Evolutionary conservation across 2,888 invertebrate species (phyloP), one percentile per base, ranked within the genome.

Genomic region (Oscheius sp.): DNA sequence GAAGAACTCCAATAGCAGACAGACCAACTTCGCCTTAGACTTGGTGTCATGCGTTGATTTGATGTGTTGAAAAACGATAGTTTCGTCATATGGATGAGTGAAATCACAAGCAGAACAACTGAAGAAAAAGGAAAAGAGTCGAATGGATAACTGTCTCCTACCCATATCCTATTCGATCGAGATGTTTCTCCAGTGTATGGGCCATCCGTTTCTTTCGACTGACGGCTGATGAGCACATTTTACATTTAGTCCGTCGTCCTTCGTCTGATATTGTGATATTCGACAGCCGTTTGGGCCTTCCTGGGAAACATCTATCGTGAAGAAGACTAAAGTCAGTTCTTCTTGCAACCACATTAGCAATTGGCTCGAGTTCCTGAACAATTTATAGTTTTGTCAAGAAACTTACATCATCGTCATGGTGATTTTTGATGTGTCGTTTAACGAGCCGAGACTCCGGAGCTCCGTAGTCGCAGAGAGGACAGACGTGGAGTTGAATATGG

Each of bases 251-350:
- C 36, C 78, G 67, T 26, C 76, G 59, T 20, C 80, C 77, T 30
- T 75, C 74, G 24, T 76, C 67, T 8, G 74, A 72, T 26, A 80
- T 80, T 1, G 73, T 76, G 50, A 80, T 80, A 54, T 76, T 78
- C 12, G 78, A 74, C 32, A 81, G 70, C 2, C 80, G 70, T 45
- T 80, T 80, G 8, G 80, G 80, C 30, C 80, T 30, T 8, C 80
- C 80, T 22, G 80, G 80, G 70, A 80, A 80, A 62, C 80, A 80
- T 63, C 70, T 71, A 63, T 78, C 75, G 62, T 80, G 80, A 9
- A 80, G 67, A 17, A 71, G 73, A 2, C 78, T 76, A 63, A 80
- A 80, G 20, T 75, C 73, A 14, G 57, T 51, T 30, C 80, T 54
- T 28, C 74, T 69, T 24, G 71, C 68, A 17, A 75, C 78, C 36